Base-by-base conservation (phyloP, 2,113 vertebrate genomes). In the Muntiacus reevesi region DNA sequence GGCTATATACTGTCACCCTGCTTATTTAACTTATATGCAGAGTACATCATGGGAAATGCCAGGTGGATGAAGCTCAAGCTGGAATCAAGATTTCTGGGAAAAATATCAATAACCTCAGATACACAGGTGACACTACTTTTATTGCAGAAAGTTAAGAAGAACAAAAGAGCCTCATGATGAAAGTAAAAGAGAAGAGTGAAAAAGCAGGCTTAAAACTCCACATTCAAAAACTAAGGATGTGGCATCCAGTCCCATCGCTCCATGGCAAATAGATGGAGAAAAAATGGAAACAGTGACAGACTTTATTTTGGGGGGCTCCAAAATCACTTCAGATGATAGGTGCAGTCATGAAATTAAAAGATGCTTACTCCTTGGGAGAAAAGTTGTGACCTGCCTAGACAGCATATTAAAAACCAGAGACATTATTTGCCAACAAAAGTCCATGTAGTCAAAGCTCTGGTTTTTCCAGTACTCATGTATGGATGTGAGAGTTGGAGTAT, bases 191-290 rank as follows among this genome's bases (percentile, higher is more conserved):
- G n/a, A 10, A 36, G 19, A 71, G 9, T 71, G n/a, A 71, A 71
- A 36, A 71, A 36, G 19, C n/a, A 40, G n/a, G 19, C n/a, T 71
- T 11, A 36, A 40, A 40, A 71, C 5, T 40, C n/a, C n/a, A 40
- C 67, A 71, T 40, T 23, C 9, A 71, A 23, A 36, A 71, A 40
- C 67, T 12, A 40, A 23, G n/a, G 19, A 12, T n/a, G 40, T 40
- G n/a, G n/a, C n/a, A 71, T 40, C 10, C 1, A 0, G n/a, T 10
- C 19, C n/a, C 19, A 71, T 40, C 1, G 0, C 19, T 71, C n/a
- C n/a, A 40, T 40, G 10, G n/a, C 10, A 40, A 36, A 71, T 71
- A 6, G 19, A 36, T 12, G 5, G 2, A 71, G 2, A 1, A 12
- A 71, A 40, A 71, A 40, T 71, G 67, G n/a, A 71, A 71, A 71